Evolutionary conservation across 2,888 invertebrate genomes (phyloP), one percentile per base, ranked within the genome.

Genomic region (Sisyra terminalis): DNA sequence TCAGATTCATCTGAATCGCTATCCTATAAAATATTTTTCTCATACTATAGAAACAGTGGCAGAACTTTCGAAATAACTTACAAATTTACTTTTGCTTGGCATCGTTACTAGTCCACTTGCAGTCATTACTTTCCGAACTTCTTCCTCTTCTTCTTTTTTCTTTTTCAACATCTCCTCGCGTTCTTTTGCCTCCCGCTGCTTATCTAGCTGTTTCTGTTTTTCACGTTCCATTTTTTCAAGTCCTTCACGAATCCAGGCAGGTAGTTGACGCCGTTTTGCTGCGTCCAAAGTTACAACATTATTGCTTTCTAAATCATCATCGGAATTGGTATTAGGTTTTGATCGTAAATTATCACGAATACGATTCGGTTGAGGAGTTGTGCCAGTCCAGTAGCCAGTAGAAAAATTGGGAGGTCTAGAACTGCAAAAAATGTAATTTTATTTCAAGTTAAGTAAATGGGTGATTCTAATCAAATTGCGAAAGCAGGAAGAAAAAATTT

Each of bases 181-280:
- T 48, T 75, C 71, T 49, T 71, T 70, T 53, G 71, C 69, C 51
- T 78, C 75, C 48, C 78, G 69, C 53, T 84, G 82, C 42, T 76
- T 75, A 56, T 92, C 90, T 50, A 87, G 69, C 49, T 90, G 89
- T 53, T 78, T 83, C 54, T 79, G 77, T 55, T 93, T 92, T 52
- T 94, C 92, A 16, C 86, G 71, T 60, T 97, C 96, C 89, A 96
- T 94, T 68, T 96, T 96, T 57, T 96, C 96, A 50, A 97, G 65
- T 29, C 94, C 89, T 69, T 90, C 94, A 59, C 94, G 72, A 49
- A 97, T 94, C 97, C 97, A 97, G 1, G 87, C 89, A n/a, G 97
- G 97, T 15, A 97, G 69, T 52, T 86, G 82, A 55, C 89, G 78
- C 30, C 92, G 69, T 61, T 88, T 88, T 13, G 82, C 83, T 11